These are phyloP conservation scores for Euphydryas editha DNA, from an alignment of 2,888 invertebrate genomes.

Conservation along the genomic window DNA sequence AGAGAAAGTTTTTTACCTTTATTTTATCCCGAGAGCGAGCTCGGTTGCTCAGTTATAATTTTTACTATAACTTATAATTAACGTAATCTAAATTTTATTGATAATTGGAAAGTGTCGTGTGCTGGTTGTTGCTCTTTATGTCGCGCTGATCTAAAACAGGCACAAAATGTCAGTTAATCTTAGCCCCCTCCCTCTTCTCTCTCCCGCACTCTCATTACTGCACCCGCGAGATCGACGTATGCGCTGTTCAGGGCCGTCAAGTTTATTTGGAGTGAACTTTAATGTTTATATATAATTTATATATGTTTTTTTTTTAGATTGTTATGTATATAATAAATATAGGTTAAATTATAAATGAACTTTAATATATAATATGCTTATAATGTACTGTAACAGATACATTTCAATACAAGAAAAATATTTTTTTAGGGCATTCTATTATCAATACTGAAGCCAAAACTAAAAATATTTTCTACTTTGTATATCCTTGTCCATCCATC, in stretches of 20 bases:
- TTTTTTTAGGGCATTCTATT: too few species aligned
- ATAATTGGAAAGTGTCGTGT: conserved; percentile 7
- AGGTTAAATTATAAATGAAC: too few species aligned
- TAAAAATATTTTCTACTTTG: too few species aligned
- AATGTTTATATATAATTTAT: background rate
- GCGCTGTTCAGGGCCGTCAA: conserved; percentile 4
- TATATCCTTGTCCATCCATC: too few species aligned
- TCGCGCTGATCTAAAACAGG: conserved; percentile 47
- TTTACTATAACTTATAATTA: too few species aligned
- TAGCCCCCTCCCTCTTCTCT: conserved; percentile 39
- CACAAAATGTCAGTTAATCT: conserved; percentile 53
- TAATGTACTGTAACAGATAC: too few species aligned
- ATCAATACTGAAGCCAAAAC: too few species aligned
- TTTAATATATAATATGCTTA: too few species aligned
- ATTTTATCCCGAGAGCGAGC: too few species aligned
- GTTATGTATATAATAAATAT: background rate
- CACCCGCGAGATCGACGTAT: conserved; percentile 16
- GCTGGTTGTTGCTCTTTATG: background rate
- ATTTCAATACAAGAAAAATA: too few species aligned
- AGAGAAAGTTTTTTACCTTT: too few species aligned
- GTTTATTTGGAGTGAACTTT: background rate
- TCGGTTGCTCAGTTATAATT: too few species aligned
- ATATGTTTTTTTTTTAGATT: background rate
- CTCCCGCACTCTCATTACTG: conserved; percentile 31
- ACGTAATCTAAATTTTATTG: background rate